Evolutionary conservation across 2,797 vertebrate genomes (phyloP), one percentile per base, ranked within the genome.

Genomic region (Oophaga sylvatica): DNA sequence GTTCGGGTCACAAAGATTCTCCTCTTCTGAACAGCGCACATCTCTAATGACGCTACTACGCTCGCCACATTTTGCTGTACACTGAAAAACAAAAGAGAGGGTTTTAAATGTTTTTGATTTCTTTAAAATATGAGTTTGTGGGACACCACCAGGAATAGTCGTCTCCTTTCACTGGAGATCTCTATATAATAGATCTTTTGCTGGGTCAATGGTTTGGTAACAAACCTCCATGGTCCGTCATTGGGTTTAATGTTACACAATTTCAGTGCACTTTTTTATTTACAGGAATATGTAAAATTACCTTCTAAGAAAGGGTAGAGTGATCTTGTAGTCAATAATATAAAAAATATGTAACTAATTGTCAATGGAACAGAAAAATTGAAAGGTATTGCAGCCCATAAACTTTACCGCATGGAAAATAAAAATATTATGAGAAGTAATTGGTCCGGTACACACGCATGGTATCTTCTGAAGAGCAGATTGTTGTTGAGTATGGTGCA

Each of bases 1-100:
- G 82, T 88, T 93, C 70, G 91, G 93, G 4, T 99, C 97, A 0
- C 98, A 99, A 0, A 96, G 91, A 89, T 91, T 94, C 92, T 95
- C 95, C 0, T 99, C 97, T 20, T 99, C 97, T 0, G 98, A 98
- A 91, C 98, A 99, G 91, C 97, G 97, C 85, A 99, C 97, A 26
- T 99, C 97, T n/a, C 98, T 93, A 0, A 93, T 97, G 92, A 98
- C 96, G 89, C 96, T 93, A 0, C 95, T 96, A 89, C 91, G 95
- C 82, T 94, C 95, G 11, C 97, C 97, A 13, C 98, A 99, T 91
- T 96, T 97, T 3, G 98, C 98, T 0, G 96, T 93, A 90, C 98
- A 99, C 98, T 99, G 92, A 79, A 0, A 17, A 3, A 84, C 5
- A 35, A 1, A 57, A 35, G 45, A 77, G 22, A 22, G 26, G n/a